Percentiles rank a stretch among this genome's conserved stretches.
Conservation (phyloP, 2,113 vertebrate genomes). For the Pelodiscus sinensis region DNA sequence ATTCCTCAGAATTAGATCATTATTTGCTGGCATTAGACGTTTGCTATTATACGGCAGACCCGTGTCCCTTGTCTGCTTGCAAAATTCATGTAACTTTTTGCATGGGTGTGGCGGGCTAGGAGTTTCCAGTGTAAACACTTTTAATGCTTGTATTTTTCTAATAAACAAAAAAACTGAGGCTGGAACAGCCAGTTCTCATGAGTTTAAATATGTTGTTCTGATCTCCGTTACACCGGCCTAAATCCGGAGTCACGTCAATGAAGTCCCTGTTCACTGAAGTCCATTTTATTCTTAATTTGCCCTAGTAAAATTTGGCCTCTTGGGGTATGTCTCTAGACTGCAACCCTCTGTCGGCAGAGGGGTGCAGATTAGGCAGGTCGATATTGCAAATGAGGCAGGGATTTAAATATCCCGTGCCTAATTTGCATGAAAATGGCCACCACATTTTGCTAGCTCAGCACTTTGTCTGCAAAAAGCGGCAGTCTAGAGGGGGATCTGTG, state of each 20-base stretch:
- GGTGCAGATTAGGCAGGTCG: too few relatives aligned
- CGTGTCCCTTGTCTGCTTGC: neutral
- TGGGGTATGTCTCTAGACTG: too few relatives aligned
- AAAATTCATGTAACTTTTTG: neutral
- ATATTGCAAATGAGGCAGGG: too few relatives aligned
- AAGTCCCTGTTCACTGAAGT: neutral
- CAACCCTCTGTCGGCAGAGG: too few relatives aligned
- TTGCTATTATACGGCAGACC: neutral
- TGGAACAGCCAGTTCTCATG: neutral
- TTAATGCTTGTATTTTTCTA: neutral
- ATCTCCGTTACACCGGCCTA: neutral
- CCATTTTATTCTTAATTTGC: neutral
- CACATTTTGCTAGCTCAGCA: too few relatives aligned
- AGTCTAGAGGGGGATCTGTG: too few relatives aligned
- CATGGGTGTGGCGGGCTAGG: neutral
- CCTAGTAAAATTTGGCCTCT: neutral
- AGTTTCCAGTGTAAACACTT: neutral
- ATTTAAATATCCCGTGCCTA: too few relatives aligned
- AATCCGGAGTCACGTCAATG: neutral
- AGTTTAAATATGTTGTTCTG: neutral
- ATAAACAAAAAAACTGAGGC: accelerated
- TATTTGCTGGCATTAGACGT: slow-evolving; percentile 9
- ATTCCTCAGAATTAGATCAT: slow-evolving; percentile 61
- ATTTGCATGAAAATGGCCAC: too few relatives aligned
- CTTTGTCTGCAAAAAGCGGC: too few relatives aligned